Conservation (phyloP, 2,113 vertebrate genomes). For the Clarias gariepinus region DNA sequence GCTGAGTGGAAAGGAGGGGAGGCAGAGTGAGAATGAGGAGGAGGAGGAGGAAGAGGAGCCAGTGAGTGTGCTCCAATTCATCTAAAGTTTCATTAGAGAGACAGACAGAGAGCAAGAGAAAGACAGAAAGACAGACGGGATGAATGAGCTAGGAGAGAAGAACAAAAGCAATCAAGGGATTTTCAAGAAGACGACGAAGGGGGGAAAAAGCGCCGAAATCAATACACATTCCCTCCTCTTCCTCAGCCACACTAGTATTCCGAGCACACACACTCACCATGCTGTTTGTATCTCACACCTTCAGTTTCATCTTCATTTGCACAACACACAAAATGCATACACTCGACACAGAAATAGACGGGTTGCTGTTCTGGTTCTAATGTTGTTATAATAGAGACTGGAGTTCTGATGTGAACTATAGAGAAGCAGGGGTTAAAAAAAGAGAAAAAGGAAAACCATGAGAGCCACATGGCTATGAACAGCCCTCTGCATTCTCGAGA, state of each 20-base stretch:
- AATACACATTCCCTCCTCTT: conserved; percentile 68
- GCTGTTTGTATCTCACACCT: conserved; percentile 52
- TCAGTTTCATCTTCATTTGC: conserved; percentile 52
- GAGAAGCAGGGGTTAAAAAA: not conserved
- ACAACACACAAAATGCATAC: conserved; percentile 30
- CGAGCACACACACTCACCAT: conserved; percentile 47
- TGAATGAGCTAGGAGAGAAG: conserved; percentile 53
- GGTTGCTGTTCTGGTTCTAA: not conserved
- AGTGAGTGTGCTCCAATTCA: conserved; percentile 67
- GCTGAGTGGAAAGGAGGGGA: conserved; percentile 42
- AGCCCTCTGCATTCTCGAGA: conserved; percentile 16
- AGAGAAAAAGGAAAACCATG: not conserved
- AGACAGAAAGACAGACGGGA: conserved; percentile 60
- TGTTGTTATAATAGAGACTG: conserved; percentile 7
- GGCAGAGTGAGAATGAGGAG: conserved; percentile 33
- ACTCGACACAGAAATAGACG: not conserved
- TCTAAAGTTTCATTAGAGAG: conserved; percentile 54
- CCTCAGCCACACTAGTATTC: conserved; percentile 60
- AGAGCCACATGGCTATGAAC: conserved; percentile 28
- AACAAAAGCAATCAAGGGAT: conserved; percentile 84
- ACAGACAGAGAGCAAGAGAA: conserved; percentile 64
- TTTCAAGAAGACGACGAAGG: conserved; percentile 51
- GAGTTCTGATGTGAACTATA: conserved; percentile 23
- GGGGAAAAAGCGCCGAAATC: conserved; percentile 67
- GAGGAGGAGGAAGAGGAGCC: not conserved